Percentiles rank a stretch among this genome's conserved stretches.
Conservation (phyloP, 1,140 invertebrate species). For the Zaprionus ghesquierei region DNA sequence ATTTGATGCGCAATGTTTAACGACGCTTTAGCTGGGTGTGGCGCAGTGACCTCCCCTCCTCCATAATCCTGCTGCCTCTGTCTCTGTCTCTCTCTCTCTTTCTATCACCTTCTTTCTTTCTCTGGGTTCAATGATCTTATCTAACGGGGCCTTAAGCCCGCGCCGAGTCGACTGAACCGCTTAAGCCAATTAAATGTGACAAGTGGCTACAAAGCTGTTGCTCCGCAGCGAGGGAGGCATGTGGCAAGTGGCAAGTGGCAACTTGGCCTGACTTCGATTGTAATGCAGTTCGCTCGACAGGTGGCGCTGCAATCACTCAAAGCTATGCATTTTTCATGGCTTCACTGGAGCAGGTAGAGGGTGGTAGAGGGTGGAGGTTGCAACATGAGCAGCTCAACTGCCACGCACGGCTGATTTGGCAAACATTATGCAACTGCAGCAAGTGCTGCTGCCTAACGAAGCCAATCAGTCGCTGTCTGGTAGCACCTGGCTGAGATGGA, state of each 20-base stretch:
- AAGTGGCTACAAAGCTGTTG: constrained; percentile 26
- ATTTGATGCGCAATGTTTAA: constrained; percentile 40
- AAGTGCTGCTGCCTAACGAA: constrained; percentile 17
- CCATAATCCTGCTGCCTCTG: too few relatives aligned
- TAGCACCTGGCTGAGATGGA: background rate
- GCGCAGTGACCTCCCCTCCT: background rate
- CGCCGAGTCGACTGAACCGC: background rate
- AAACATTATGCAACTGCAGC: constrained; percentile 39
- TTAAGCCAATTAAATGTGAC: constrained; percentile 35
- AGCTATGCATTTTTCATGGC: constrained; percentile 3
- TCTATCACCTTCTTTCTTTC: rapidly evolving
- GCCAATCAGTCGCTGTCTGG: constrained; percentile 25
- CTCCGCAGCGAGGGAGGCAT: background rate
- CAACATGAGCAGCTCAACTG: background rate
- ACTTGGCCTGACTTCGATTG: background rate
- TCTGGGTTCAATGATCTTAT: background rate
- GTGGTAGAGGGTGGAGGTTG: too few relatives aligned
- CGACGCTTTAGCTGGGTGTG: constrained; percentile 18
- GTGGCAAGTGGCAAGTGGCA: background rate
- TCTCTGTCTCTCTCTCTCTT: background rate
- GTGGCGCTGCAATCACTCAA: constrained; percentile 4
- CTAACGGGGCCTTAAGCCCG: background rate
- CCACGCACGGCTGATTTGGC: constrained; percentile 19
- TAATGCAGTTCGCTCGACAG: constrained; percentile 3
- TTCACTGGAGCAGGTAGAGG: background rate